Evolutionary conservation across 2,888 invertebrate genomes (phyloP).

Genomic region (Synanthedon vespiformis): DNA sequence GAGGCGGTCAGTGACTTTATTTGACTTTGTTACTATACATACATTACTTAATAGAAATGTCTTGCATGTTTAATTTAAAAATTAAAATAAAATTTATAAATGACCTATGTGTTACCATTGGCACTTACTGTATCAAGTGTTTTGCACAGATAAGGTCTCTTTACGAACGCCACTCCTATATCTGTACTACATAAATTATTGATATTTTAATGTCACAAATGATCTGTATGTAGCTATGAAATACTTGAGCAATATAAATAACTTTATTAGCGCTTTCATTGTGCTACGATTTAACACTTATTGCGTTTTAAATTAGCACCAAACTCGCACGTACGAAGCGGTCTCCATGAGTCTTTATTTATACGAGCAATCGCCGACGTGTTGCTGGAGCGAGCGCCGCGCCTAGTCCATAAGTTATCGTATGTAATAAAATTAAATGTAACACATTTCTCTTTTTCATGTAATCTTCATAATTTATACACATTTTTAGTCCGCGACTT

Average conservation of each 20-base stretch:
- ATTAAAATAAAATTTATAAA: slow-evolving; percentile 1
- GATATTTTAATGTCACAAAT: slow-evolving; percentile 70
- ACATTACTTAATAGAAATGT: background rate
- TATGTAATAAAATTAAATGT: slow-evolving; percentile 70
- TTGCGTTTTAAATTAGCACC: background rate
- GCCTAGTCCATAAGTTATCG: slow-evolving; percentile 66
- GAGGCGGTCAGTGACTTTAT: too few relatives aligned
- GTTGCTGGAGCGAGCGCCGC: slow-evolving; percentile 59
- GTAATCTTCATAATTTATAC: slow-evolving; percentile 69
- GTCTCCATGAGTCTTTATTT: background rate
- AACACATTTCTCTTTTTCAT: slow-evolving; percentile 70
- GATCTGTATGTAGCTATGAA: slow-evolving; percentile 60
- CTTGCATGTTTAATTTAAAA: background rate
- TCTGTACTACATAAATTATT: slow-evolving; percentile 65
- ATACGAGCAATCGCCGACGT: slow-evolving; percentile 22
- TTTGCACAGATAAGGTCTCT: slow-evolving; percentile 24
- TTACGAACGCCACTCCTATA: slow-evolving; percentile 42
- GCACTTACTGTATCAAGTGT: slow-evolving; percentile 7
- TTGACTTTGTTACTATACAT: too few relatives aligned
- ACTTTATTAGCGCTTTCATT: slow-evolving; percentile 15
- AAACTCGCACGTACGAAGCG: background rate
- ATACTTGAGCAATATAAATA: slow-evolving; percentile 21
- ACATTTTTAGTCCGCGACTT: slow-evolving; percentile 63
- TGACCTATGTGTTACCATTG: slow-evolving; percentile 1
- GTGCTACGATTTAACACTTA: slow-evolving; percentile 13